These are phyloP conservation scores for Dermatemys mawii DNA, from an alignment of 2,113 vertebrate genomes.

Conservation along the genomic window DNA sequence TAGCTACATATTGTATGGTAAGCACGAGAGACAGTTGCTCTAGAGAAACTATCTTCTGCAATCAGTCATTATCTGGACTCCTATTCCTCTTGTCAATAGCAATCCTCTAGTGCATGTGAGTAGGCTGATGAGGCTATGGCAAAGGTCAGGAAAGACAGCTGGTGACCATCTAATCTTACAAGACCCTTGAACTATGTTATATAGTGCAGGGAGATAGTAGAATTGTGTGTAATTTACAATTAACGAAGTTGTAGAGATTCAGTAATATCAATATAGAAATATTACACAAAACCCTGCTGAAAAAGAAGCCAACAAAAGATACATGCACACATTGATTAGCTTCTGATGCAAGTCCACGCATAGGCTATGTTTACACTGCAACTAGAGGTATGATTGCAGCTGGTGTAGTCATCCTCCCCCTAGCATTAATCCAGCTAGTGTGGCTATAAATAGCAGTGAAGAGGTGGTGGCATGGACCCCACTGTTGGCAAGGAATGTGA, in stretches of 20 bases:
- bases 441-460: not conserved
- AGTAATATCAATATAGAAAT: not conserved
- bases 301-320: not conserved
- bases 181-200: not conserved
- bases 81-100: not conserved
- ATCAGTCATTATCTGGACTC: fast-evolving
- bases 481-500: not conserved
- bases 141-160: not conserved
- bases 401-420: not conserved
- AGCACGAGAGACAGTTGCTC: not conserved
- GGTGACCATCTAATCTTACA: not conserved
- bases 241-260: not conserved
- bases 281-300: not conserved
- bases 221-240: too few species aligned
- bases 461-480: not conserved
- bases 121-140: not conserved
- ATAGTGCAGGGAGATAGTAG: not conserved
- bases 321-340: not conserved
- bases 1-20: not conserved
- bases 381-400: not conserved
- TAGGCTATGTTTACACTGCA: too few species aligned
- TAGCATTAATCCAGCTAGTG: not conserved
- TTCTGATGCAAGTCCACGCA: not conserved
- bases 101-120: not conserved
- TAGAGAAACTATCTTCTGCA: not conserved